Base-by-base conservation (phyloP, 2,797 vertebrate genomes). In the Manis pentadactyla region DNA sequence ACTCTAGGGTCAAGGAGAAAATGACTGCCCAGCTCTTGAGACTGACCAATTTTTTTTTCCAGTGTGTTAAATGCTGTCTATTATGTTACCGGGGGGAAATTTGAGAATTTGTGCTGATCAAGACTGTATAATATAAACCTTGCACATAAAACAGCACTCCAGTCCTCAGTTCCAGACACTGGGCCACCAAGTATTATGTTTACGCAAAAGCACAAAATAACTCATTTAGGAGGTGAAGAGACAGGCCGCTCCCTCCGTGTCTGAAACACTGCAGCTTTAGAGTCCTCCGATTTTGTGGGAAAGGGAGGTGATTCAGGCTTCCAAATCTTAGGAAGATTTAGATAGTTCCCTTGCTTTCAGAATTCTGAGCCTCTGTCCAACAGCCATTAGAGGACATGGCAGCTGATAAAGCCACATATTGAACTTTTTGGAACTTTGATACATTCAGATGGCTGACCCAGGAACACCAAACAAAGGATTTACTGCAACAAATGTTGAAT, bases 381-480 rank as follows among this genome's bases (percentile, higher is more conserved):
- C 61, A 73, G 64, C 86, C 91, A 73, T 84, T 46, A 94, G 46
- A 74, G n/a, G 78, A 83, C 51, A 23, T 8, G 34, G 64, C 84
- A 92, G 90, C 14, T 53, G 77, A 87, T 19, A 93, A 46, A 59
- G 13, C 29, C 61, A 19, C 29, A 63, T 25, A 86, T 71, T 85
- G 94, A 75, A 37, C 46, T 90, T 95, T 94, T 89, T 42, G 64
- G 87, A 96, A 94, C 49, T 59, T 23, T 51, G 95, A 96, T 68
- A 87, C 71, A 34, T 88, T 97, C 57, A 73, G 82, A 75, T 25
- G 86, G 90, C 91, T 64, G 89, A 85, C 46, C 53, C 17, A n/a
- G 68, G 93, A 90, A 81, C 23, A 37, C 53, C 27, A 53, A 81
- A 93, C 91, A 92, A 89, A 96, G 63, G 69, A 78, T 85, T 95